phyloP scores from a whole-genome alignment of 2,797 vertebrate genomes.

The Bryconaethiops microstoma region DNA sequence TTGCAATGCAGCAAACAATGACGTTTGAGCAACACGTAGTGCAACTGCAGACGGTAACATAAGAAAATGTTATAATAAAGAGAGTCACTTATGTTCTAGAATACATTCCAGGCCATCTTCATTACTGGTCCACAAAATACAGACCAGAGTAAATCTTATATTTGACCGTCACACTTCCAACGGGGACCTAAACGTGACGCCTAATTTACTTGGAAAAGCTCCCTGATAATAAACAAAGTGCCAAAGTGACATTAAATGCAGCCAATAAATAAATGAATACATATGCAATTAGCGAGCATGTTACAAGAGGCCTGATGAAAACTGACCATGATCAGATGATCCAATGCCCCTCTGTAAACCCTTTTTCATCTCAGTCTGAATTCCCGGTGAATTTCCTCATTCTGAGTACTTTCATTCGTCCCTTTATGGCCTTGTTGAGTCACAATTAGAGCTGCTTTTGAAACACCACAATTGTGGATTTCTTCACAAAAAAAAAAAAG shows the following conservation, averaged over 20 bases:
- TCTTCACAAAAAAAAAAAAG: background rate
- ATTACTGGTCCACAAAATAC: background rate
- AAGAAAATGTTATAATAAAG: background rate
- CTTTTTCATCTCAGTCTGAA: background rate
- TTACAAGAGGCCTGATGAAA: background rate
- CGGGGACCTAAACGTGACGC: background rate
- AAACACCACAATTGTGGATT: background rate
- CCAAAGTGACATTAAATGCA: background rate
- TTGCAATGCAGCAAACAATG: slow-evolving; percentile 19
- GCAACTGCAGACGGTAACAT: background rate
- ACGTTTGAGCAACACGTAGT: slow-evolving; percentile 24
- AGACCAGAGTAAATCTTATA: background rate
- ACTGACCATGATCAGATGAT: slow-evolving; percentile 1
- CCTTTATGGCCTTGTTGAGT: slow-evolving; percentile 3
- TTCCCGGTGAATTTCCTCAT: slow-evolving; percentile 20
- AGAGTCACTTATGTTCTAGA: background rate
- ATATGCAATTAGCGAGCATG: slow-evolving; percentile 22
- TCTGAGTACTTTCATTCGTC: background rate
- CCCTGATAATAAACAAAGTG: background rate
- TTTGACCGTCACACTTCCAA: background rate
- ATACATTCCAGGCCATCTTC: background rate
- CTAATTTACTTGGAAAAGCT: background rate
- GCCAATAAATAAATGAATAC: background rate
- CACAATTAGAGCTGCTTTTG: slow-evolving; percentile 17
- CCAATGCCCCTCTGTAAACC: background rate